These are phyloP conservation scores for Drosophila kuntzei DNA, from an alignment of 2,888 invertebrate species.

Conservation along the genomic window DNA sequence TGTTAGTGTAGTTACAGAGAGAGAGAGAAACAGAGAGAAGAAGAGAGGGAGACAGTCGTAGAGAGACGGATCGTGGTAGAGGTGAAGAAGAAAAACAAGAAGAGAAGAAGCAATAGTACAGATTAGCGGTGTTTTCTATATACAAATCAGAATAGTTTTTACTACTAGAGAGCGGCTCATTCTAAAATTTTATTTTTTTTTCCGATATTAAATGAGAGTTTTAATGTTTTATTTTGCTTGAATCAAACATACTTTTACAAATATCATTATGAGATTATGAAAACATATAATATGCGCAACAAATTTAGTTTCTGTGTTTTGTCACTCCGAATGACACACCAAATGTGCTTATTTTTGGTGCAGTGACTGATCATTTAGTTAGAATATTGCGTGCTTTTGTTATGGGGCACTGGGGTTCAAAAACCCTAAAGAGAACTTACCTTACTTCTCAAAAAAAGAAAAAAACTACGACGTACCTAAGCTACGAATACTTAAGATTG, in stretches of 20 bases:
- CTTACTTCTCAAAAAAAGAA: slow-evolving; percentile 26
- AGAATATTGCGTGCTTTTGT: slow-evolving; percentile 17
- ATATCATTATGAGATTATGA: slow-evolving; percentile 24
- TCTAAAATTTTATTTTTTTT: slow-evolving; percentile 24
- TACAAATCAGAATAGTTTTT: slow-evolving; percentile 57
- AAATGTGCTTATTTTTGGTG: slow-evolving; percentile 22
- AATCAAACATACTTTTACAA: slow-evolving; percentile 15
- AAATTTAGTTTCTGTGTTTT: slow-evolving; percentile 5
- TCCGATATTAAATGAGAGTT: slow-evolving; percentile 14
- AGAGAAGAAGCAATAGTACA: slow-evolving; percentile 80
- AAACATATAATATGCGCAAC: neutral
- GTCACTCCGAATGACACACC: neutral
- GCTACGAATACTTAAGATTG: slow-evolving; percentile 47
- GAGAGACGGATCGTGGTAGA: slow-evolving; percentile 66
- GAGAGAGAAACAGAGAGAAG: slow-evolving; percentile 60
- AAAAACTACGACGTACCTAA: slow-evolving; percentile 46
- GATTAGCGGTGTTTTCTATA: slow-evolving; percentile 78
- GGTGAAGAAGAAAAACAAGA: slow-evolving; percentile 77
- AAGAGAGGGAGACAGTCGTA: slow-evolving; percentile 65
- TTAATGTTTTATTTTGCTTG: slow-evolving; percentile 19
- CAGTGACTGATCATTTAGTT: slow-evolving; percentile 20
- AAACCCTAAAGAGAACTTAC: slow-evolving; percentile 43
- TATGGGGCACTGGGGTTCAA: slow-evolving; percentile 23
- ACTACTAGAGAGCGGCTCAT: slow-evolving; percentile 60
- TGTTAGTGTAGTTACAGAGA: slow-evolving; percentile 39